Evolutionary conservation across 2,113 vertebrate genomes (phyloP), one percentile per base, ranked within the genome.

Genomic region (Platycercus adscitus): DNA sequence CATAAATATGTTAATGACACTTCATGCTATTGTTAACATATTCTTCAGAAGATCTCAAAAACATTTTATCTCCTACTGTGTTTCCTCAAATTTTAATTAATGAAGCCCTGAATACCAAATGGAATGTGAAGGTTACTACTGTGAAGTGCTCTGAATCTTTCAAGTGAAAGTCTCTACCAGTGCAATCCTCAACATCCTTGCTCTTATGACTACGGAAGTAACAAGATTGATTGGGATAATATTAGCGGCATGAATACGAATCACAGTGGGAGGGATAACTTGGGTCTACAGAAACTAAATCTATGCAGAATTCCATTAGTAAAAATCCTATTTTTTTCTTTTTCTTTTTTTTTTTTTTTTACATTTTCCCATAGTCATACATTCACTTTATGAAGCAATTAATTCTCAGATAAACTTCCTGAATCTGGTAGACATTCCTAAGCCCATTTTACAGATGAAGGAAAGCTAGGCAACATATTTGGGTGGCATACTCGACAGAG

Each of bases 101-200:
- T 96, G 72, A 95, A 94, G 92, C 73, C 58, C 86, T 56, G 77
- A 93, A 91, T 79, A 81, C 65, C 41, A 96, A 88, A 96, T 94
- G 88, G 95, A 96, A 96, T 96, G 92, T 96, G 95, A 96, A 96
- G 77, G 95, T 96, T 96, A 93, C 93, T 91, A 93, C 81, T 96
- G 95, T 96, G 95, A 97, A 96, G 77, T 84, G 95, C 86, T 92
- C 83, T 71, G 77, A 94, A 94, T 96, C 86, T 97, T 93, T 88
- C 86, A 91, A 93, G 69, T 86, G 69, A 82, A 95, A 95, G 69
- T 65, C 64, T 93, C 80, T 69, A 41, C 29, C 56, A 84, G 21
- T 81, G 61, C 70, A 96, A 89, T 89, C 79, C 76, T 83, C 13
- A 85, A 70, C 82, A 91, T 83, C 88, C 39, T 56, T 44, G 28